phyloP scores from a whole-genome alignment of 2,888 invertebrate species.

The Stenurella melanura region DNA sequence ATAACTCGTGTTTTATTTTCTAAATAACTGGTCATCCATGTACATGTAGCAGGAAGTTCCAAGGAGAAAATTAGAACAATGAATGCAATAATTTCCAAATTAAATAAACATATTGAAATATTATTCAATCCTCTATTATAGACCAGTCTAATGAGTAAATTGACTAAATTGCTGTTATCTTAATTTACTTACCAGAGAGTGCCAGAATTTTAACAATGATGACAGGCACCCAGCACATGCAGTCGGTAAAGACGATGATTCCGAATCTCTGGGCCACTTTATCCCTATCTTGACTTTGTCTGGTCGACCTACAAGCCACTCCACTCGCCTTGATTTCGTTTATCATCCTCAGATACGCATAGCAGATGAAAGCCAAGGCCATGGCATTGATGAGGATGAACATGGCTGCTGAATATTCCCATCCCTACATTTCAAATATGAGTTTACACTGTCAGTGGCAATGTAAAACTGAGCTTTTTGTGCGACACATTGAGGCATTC shows the following conservation, averaged over 20 bases:
- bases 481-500: not conserved
- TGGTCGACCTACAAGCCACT: conserved; percentile 77
- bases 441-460: not conserved
- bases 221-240: conserved; percentile 78
- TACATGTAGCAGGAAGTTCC: no score
- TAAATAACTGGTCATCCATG: no score
- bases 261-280: conserved; percentile 77
- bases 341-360: conserved; percentile 77
- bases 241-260: conserved; percentile 78
- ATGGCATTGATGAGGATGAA: conserved; percentile 76
- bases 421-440: conserved; percentile 71
- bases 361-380: conserved; percentile 76
- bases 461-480: no score
- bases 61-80: no score
- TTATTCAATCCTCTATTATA: no score
- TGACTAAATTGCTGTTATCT: not conserved
- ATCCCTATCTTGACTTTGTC: conserved; percentile 76
- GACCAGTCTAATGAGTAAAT: not conserved
- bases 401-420: conserved; percentile 78
- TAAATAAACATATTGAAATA: no score
- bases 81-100: no score
- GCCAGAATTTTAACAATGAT: conserved; percentile 77
- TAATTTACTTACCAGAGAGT: conserved; percentile 72
- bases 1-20: no score
- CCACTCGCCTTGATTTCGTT: conserved; percentile 76